Conservation (phyloP, 2,797 vertebrate species). For the Myotis daubentonii region DNA sequence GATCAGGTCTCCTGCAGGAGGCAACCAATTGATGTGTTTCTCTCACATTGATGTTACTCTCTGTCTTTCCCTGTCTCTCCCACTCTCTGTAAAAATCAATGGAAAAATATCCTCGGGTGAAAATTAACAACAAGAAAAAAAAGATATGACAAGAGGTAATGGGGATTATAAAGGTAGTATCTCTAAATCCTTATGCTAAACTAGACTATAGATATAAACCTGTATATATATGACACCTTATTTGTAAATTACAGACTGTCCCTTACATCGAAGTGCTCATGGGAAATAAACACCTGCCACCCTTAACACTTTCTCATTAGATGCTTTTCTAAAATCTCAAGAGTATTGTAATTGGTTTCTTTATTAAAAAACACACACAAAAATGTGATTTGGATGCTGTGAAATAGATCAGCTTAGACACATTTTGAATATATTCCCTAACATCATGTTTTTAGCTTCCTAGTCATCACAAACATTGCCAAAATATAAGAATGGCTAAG, state of each 20-base stretch:
- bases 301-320: slow-evolving; percentile 72
- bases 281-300: slow-evolving; percentile 59
- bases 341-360: slow-evolving; percentile 74
- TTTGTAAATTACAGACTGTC: slow-evolving; percentile 30
- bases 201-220: background rate
- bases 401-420: slow-evolving; percentile 59
- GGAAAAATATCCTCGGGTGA: too few species aligned
- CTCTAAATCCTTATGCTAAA: background rate
- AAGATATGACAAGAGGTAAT: background rate
- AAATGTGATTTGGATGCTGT: slow-evolving; percentile 62
- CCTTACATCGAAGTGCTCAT: slow-evolving; percentile 44
- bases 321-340: slow-evolving; percentile 67
- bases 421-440: slow-evolving; percentile 22
- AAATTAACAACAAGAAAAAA: too few species aligned
- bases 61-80: too few species aligned
- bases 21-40: too few species aligned
- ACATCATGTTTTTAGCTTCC: background rate
- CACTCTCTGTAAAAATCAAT: too few species aligned
- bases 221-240: slow-evolving; percentile 36
- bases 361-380: slow-evolving; percentile 72
- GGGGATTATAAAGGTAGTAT: background rate
- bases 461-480: slow-evolving; percentile 21
- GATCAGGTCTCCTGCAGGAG: too few species aligned
- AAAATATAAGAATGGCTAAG: background rate
- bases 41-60: too few species aligned